Percentiles rank a stretch among this genome's conserved stretches.
phyloP scores from a whole-genome alignment of 2,888 invertebrate genomes.

The Drosophila vallismaia region DNA sequence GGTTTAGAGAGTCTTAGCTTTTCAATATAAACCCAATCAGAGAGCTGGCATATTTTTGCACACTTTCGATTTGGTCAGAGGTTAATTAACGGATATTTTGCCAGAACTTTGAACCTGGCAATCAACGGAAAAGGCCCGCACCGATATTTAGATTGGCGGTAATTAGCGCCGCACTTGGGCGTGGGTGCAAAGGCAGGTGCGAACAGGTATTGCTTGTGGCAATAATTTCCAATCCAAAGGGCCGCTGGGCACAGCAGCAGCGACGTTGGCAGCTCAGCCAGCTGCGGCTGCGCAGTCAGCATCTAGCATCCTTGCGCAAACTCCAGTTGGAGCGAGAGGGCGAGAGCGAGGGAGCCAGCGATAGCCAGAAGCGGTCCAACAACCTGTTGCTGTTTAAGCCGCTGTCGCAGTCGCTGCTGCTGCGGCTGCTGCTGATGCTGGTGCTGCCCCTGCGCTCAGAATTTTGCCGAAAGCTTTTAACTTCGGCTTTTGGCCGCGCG shows the following conservation, averaged over 20 bases:
- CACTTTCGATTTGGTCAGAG: constrained; percentile 30
- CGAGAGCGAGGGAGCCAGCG: constrained; percentile 15
- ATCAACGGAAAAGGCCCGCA: constrained; percentile 30
- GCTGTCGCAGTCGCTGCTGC: constrained; percentile 46
- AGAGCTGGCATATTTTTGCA: constrained; percentile 20
- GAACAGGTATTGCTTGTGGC: constrained; percentile 1
- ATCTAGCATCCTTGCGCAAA: constrained; percentile 56
- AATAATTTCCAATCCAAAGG: constrained; percentile 33
- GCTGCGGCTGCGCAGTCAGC: neutral
- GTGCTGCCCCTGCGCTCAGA: too few species aligned
- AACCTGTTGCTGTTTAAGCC: constrained; percentile 56
- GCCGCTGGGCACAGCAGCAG: constrained; percentile 15
- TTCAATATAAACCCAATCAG: neutral
- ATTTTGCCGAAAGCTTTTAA: constrained; percentile 66
- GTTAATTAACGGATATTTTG: constrained; percentile 50
- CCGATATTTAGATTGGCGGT: constrained; percentile 23
- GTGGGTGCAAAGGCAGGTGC: constrained; percentile 58
- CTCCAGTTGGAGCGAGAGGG: constrained; percentile 36
- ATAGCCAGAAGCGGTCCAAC: constrained; percentile 36
- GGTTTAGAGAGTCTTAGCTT: constrained; percentile 4
- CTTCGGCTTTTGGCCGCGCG: constrained; percentile 33
- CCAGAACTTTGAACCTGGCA: constrained; percentile 60
- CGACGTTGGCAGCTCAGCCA: neutral
- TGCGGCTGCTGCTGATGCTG: constrained; percentile 40
- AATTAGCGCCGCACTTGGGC: constrained; percentile 52